phyloP scores from a whole-genome alignment of 2,113 vertebrate genomes.

The Verasper variegatus region DNA sequence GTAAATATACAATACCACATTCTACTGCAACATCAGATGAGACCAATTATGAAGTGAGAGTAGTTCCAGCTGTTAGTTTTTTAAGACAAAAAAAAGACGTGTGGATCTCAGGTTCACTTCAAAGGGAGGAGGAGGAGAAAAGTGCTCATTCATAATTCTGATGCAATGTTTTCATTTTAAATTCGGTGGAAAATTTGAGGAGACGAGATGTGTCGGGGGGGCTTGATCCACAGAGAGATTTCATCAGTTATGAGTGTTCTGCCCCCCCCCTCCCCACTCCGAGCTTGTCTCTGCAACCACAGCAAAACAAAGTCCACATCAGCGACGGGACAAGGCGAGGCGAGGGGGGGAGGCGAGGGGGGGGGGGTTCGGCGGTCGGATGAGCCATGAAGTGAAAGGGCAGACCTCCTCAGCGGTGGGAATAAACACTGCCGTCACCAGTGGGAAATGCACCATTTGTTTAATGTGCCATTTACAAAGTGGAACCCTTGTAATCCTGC shows the following conservation, averaged over 20 bases:
- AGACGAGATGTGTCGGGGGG: neutral
- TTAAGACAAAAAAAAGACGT: neutral
- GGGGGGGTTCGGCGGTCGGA: constrained; percentile 39
- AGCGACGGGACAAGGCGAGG: neutral
- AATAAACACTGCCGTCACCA: constrained; percentile 70
- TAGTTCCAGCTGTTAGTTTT: neutral
- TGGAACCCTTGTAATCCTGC: constrained; percentile 64
- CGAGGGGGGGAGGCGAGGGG: neutral
- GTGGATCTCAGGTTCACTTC: constrained; percentile 22
- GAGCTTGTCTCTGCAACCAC: neutral
- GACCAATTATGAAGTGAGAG: neutral
- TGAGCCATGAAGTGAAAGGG: constrained; percentile 66
- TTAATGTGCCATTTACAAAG: constrained; percentile 74
- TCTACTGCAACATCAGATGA: neutral
- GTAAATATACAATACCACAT: neutral
- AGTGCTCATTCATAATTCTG: neutral
- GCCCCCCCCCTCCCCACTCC: neutral
- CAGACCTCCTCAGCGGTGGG: constrained; percentile 59
- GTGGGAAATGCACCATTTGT: constrained; percentile 73
- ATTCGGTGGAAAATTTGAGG: neutral
- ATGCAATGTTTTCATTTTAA: constrained; percentile 15
- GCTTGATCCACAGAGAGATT: constrained; percentile 3
- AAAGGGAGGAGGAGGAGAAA: constrained; percentile 17
- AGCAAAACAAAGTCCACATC: constrained; percentile 3
- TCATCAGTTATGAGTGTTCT: neutral